phyloP scores from a whole-genome alignment of 2,113 vertebrate species.

The Pelecanus crispus region DNA sequence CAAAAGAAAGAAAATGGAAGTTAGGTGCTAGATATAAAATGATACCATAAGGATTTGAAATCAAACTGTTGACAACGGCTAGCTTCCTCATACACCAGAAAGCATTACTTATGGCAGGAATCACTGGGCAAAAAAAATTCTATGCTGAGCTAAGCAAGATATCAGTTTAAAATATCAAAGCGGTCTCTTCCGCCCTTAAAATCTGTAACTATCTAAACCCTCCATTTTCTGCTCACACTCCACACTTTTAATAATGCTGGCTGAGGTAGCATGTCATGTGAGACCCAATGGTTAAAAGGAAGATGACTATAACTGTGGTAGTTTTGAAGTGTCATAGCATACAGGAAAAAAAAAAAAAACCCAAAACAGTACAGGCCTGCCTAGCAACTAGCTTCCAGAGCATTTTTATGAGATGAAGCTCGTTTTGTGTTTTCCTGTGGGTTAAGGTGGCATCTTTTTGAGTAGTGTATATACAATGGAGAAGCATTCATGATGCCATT shows the following conservation, averaged over 20 bases:
- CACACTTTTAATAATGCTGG: background rate
- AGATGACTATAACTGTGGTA: fast-evolving
- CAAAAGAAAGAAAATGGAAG: background rate
- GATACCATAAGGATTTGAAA: background rate
- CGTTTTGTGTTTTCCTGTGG: background rate
- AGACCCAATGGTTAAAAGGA: background rate
- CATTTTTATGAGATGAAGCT: background rate
- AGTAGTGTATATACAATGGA: background rate
- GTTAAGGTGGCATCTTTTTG: background rate
- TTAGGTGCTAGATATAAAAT: background rate
- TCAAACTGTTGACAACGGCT: background rate
- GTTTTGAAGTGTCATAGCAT: background rate
- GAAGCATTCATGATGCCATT: background rate
- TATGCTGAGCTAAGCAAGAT: background rate
- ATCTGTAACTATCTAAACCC: background rate
- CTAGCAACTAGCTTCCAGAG: background rate
- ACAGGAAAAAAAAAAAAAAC: background rate
- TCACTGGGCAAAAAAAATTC: background rate
- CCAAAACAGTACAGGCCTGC: background rate
- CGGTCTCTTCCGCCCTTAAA: background rate
- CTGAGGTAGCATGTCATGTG: background rate
- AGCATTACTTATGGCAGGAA: background rate
- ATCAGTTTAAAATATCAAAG: background rate
- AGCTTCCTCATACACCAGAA: background rate
- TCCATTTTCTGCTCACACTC: background rate